Evolutionary conservation across 2,797 vertebrate genomes (phyloP), one percentile per base, ranked within the genome.

Genomic region (Sciaenops ocellatus): DNA sequence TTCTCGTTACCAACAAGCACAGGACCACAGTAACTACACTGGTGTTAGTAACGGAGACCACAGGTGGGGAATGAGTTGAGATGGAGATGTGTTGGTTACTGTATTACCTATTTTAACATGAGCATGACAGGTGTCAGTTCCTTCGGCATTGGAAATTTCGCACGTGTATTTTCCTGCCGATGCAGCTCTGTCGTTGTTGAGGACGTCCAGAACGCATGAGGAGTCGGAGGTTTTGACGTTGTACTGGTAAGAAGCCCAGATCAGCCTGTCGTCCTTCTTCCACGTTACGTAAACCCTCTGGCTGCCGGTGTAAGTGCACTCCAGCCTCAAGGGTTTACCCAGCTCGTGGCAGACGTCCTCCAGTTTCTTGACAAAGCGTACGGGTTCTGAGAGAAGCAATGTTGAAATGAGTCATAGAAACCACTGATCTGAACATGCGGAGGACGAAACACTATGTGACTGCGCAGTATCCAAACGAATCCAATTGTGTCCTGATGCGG

Each of bases 141-240:
- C 91, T 47, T 95, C 96, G 64, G 95, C 94, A 84, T 97, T 98
- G 92, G 96, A 94, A 80, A 98, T 95, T 85, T 96, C 93, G 16
- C 97, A 98, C 38, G 94, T 95, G 80, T 99, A 98, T 89, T 94
- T 96, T 73, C 97, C 97, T 5, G 96, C 94, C 22, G 96, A 95
- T 1, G 92, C 90, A 69, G 92, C n/a, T 88, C 94, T 86, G 78
- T 92, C 89, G 74, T 94, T 77, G 91, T 96, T 89, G 93, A 95
- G 91, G 83, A 97, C 96, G 86, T 94, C 92, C 76, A 95, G 80
- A 50, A 86, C 0, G 7, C 93, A 90, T 13, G 94, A 96, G 83
- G 95, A 96, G 82, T 96, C 93, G 8, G 94, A 96, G 66, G 96
- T 97, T 73, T 94, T 95, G 63, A 97, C 92, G 79, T 86, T 97